Conservation (phyloP, 2,888 invertebrate species). For the Dasysyrphus albostriatus region DNA sequence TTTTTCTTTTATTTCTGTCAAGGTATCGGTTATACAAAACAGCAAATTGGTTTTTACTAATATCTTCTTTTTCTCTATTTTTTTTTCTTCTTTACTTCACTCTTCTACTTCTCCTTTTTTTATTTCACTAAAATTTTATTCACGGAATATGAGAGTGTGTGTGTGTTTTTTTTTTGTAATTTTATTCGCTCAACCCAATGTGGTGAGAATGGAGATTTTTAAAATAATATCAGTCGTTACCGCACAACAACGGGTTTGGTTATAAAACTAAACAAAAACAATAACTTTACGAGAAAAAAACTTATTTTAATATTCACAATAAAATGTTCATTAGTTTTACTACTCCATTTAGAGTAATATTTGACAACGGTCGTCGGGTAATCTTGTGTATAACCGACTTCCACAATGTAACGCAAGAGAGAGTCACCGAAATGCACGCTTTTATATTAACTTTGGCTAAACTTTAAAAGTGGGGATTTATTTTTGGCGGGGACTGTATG, state of each 20-base stretch:
- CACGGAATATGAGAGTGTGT: conserved; percentile 47
- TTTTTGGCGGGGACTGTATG: conserved; percentile 71
- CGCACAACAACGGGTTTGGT: conserved; percentile 56
- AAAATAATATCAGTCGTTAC: conserved; percentile 68
- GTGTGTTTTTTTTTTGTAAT: conserved; percentile 16
- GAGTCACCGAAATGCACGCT: conserved; percentile 78
- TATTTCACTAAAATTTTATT: conserved; percentile 50
- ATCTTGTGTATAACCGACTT: conserved; percentile 78
- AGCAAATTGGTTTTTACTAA: conserved; percentile 54
- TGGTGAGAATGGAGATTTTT: conserved; percentile 63
- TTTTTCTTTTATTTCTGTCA: conserved; percentile 79
- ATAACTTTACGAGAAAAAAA: conserved; percentile 35
- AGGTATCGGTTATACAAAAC: conserved; percentile 72
- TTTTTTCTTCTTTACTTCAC: conserved; percentile 40
- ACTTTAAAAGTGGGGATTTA: conserved; percentile 74
- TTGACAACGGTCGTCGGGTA: conserved; percentile 77
- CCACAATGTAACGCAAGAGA: conserved; percentile 79
- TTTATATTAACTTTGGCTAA: conserved; percentile 78
- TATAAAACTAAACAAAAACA: conserved; percentile 38
- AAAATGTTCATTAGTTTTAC: conserved; percentile 33
- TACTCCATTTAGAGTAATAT: conserved; percentile 39
- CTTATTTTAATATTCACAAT: conserved; percentile 43
- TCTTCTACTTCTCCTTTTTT: conserved; percentile 35
- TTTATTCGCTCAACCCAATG: conserved; percentile 35
- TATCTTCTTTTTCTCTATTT: conserved; percentile 53